Evolutionary conservation across 2,888 invertebrate species (phyloP).

Genomic region (Oscheius sp.): DNA sequence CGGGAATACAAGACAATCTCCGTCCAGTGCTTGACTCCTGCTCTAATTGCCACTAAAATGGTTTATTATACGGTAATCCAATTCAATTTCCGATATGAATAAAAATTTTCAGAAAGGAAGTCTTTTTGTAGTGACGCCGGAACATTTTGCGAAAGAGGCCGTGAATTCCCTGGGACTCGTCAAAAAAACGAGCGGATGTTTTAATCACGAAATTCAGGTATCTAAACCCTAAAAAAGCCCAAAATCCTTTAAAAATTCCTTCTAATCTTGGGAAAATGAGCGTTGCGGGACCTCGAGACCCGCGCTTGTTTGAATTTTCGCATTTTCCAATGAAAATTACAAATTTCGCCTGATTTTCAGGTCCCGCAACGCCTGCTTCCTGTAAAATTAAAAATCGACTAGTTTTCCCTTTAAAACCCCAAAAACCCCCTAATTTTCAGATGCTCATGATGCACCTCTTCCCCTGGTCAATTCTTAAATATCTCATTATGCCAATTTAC

Average conservation of each 20-base stretch:
- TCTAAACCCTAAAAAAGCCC: too few relatives aligned
- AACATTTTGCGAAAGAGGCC: slow-evolving; percentile 67
- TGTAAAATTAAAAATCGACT: too few relatives aligned
- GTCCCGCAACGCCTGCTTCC: too few relatives aligned
- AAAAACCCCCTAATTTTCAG: slow-evolving; percentile 40
- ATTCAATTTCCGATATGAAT: too few relatives aligned
- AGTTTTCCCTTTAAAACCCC: too few relatives aligned
- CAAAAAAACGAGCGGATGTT: slow-evolving; percentile 67
- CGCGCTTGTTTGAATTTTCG: too few relatives aligned
- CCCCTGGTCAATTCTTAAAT: slow-evolving; percentile 69
- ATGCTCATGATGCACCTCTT: slow-evolving; percentile 68
- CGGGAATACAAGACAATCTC: slow-evolving; percentile 67
- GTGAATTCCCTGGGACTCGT: slow-evolving; percentile 65
- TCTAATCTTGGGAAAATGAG: too few relatives aligned
- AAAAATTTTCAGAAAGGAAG: slow-evolving; percentile 58
- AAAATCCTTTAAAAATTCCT: too few relatives aligned
- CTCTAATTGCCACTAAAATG: slow-evolving; percentile 72
- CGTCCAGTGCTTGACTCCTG: slow-evolving; percentile 70
- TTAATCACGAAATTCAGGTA: slow-evolving; percentile 72
- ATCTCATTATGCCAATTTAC: slow-evolving; percentile 71
- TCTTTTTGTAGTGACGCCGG: slow-evolving; percentile 69
- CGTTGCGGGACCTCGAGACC: too few relatives aligned
- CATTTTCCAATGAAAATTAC: too few relatives aligned
- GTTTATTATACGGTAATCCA: slow-evolving; percentile 67
- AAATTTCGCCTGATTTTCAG: too few relatives aligned